Evolutionary conservation across 2,113 vertebrate genomes (phyloP), one percentile per base, ranked within the genome.

Genomic region (Chloroceryle aenea): DNA sequence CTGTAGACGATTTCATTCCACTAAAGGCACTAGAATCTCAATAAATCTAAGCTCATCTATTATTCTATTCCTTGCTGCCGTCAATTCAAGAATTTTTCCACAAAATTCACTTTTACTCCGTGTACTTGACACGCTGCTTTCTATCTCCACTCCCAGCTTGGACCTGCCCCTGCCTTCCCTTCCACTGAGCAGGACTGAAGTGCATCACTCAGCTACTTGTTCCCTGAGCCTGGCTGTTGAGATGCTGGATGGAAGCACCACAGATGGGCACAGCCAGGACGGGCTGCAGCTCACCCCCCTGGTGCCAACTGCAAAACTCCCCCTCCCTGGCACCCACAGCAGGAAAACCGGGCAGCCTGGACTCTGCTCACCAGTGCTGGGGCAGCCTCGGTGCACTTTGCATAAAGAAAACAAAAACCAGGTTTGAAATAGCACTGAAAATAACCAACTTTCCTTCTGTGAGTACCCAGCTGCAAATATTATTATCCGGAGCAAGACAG

Each of bases 201-300:
- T n/a, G 73, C 82, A 66, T 59, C 14, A 14, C 74, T 66, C 38
- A 63, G 71, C 47, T 38, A 6, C 20, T n/a, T 40, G 1, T 1
- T 47, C 72, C 29, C 3, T 2, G 3, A 52, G 12, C 4, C 12
- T 66, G 67, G 53, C 1, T 7, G 32, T 11, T 1, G 14, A 75
- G 16, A 43, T 0, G 0, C 6, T 72, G 71, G 53, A 45, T 50
- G 63, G 62, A 50, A 82, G 47, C 47, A n/a, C 15, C n/a, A 53
- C 64, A 40, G 77, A 3, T 0, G 1, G 25, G 22, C 27, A 22
- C 9, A 38, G 85, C 56, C 80, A 80, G 50, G 17, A 66, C 3
- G 4, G 56, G 61, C 42, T 68, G 83, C 56, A 87, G 78, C 30
- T 81, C 32, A 14, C 7, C 38, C 58, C 12, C 34, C 38, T 34